A percentile compares a stretch with the other conserved stretches of the same genome.
Conservation (phyloP, 2,797 vertebrate species). For the Sus cebifrons region DNA sequence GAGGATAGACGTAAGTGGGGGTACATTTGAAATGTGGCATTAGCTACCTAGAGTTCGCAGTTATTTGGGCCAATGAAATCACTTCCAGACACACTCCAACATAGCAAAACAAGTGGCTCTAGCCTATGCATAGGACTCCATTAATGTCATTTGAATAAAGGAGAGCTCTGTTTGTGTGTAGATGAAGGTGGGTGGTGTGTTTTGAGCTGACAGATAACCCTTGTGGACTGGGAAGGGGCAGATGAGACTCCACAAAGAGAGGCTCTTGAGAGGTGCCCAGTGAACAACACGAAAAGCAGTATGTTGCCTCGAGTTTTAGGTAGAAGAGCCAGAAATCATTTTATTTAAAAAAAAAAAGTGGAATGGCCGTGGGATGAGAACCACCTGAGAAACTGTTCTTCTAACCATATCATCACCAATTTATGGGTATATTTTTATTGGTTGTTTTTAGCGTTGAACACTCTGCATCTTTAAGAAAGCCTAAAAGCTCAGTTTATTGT, state of each 20-base stretch:
- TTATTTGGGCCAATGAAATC: too few relatives aligned
- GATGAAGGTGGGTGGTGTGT: too few relatives aligned
- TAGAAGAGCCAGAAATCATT: not conserved
- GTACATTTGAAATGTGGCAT: not conserved
- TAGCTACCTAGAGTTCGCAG: not conserved
- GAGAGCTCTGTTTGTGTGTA: not conserved
- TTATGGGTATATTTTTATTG: not conserved
- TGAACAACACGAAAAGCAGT: not conserved
- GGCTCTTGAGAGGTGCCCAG: not conserved
- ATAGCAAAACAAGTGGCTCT: not conserved
- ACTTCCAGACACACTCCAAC: not conserved
- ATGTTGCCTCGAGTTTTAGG: not conserved
- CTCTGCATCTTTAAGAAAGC: not conserved
- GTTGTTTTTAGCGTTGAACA: constrained; percentile 14
- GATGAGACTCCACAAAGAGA: not conserved
- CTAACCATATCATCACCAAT: not conserved
- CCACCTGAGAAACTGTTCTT: not conserved
- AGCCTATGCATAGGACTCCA: not conserved
- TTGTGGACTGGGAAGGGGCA: not conserved
- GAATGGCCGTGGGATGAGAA: not conserved
- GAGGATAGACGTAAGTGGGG: not conserved
- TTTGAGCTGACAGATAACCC: too few relatives aligned
- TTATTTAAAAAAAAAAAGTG: not conserved
- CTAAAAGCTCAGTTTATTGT: constrained; percentile 1
- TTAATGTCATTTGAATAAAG: too few relatives aligned